These are phyloP conservation scores for Allophyes oxyacanthae DNA, from an alignment of 2,888 invertebrate genomes.

Conservation along the genomic window DNA sequence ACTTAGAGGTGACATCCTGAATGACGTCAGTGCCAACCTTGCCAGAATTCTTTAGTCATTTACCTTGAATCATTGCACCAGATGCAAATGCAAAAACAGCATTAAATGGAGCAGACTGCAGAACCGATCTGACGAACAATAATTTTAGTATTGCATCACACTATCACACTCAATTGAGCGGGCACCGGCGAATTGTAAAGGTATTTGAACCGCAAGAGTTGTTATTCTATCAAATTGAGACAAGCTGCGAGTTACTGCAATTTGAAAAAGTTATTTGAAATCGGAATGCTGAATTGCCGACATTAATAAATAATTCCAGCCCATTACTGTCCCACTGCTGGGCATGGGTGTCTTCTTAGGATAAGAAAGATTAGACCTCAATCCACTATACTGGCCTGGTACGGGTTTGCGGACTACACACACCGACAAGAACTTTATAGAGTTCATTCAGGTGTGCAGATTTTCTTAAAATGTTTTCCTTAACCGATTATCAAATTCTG, in stretches of 20 bases:
- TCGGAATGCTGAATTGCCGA: too few species aligned
- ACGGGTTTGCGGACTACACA: too few species aligned
- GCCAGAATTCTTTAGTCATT: background rate
- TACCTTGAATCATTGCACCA: background rate
- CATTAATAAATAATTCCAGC: too few species aligned
- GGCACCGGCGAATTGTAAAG: conserved; percentile 23
- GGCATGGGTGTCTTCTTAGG: too few species aligned
- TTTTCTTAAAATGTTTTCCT: too few species aligned
- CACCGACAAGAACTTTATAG: too few species aligned
- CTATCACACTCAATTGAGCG: conserved; percentile 33
- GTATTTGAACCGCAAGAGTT: conserved; percentile 17
- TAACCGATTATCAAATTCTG: too few species aligned
- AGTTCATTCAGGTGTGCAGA: too few species aligned
- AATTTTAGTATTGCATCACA: conserved; percentile 16
- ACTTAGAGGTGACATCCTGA: background rate
- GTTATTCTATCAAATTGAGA: conserved; percentile 13
- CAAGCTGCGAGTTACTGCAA: background rate
- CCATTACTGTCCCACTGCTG: too few species aligned
- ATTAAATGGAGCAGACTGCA: background rate
- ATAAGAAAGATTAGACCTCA: too few species aligned
- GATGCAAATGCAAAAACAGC: too few species aligned
- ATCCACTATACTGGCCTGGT: too few species aligned
- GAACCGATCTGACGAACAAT: conserved; percentile 16
- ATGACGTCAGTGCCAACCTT: background rate
- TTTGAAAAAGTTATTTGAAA: background rate